phyloP scores from a whole-genome alignment of 2,888 invertebrate species.

The Ametastegia equiseti region DNA sequence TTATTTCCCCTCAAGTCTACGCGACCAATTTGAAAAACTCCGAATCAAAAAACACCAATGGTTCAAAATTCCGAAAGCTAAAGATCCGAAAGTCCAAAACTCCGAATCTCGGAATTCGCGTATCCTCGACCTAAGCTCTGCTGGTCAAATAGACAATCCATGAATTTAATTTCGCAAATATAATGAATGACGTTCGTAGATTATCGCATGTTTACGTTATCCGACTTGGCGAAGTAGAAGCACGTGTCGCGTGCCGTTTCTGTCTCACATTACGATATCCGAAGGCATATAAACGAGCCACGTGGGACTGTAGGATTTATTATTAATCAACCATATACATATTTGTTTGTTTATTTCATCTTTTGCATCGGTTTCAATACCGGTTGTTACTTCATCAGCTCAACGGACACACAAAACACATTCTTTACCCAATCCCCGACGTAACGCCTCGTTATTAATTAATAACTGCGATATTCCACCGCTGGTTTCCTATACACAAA shows the following conservation, averaged over 20 bases:
- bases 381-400: background rate
- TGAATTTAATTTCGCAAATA: background rate
- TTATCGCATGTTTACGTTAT: background rate
- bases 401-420: too few relatives aligned
- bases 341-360: background rate
- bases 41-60: too few relatives aligned
- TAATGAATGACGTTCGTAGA: slow-evolving; percentile 11
- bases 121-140: background rate
- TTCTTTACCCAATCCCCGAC: too few relatives aligned
- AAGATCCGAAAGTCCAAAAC: too few relatives aligned
- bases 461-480: background rate
- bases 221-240: slow-evolving; percentile 16
- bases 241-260: slow-evolving; percentile 19
- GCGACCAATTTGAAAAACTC: too few relatives aligned
- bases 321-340: background rate
- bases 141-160: background rate
- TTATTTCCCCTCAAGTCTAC: too few relatives aligned
- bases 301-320: background rate
- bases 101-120: too few relatives aligned
- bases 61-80: too few relatives aligned
- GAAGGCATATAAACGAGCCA: background rate
- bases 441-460: too few relatives aligned
- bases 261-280: background rate
- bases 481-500: background rate
- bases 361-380: background rate